Base-by-base conservation (phyloP, 2,888 invertebrate species). In the Frankliniella intonsa region DNA sequence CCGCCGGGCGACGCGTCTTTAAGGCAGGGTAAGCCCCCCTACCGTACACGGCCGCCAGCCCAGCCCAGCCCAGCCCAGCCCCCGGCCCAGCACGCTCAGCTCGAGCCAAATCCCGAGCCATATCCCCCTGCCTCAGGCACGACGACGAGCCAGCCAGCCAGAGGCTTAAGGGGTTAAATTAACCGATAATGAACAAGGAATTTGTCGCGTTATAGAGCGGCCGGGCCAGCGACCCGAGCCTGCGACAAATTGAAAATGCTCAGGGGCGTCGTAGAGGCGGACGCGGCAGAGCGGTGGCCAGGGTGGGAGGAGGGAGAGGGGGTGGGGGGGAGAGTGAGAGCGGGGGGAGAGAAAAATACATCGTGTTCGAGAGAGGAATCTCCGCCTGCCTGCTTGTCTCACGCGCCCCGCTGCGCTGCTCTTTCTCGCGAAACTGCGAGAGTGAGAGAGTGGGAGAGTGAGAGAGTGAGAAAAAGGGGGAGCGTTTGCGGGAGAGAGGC, bases 141-240 rank as follows among this genome's bases (percentile, higher is more conserved):
- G 38, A 38, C 38, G 2, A 38, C 38, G 38, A 38, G 38, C 38
- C 38, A 5, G 17, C 14, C 55, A 55, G 12, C 12, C 55, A 55
- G 14, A 19, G 69, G 69, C n/a, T 76, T 76, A 76, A 76, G 69
- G 69, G n/a, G 69, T n/a, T 76, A 76, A 76, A 76, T 76, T 76
- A 76, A 76, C 69, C 69, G 25, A 22, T 76, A 76, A 76, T 76
- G 69, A 76, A 76, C 69, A 76, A n/a, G 10, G 25, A 76, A 22
- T 76, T 76, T 22, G 69, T 55, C 55, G 14, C 55, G 55, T 76
- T 25, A 76, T 76, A 25, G 69, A 25, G 69, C 69, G 25, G 69
- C 69, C 69, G 69, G 11, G 22, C 22, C 69, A 22, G 25, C 25
- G 69, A n/a, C 69, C 25, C 69, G 2, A 5, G 38, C 38, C 38